phyloP scores from a whole-genome alignment of 2,797 vertebrate genomes.

The Gephyroberyx darwinii region DNA sequence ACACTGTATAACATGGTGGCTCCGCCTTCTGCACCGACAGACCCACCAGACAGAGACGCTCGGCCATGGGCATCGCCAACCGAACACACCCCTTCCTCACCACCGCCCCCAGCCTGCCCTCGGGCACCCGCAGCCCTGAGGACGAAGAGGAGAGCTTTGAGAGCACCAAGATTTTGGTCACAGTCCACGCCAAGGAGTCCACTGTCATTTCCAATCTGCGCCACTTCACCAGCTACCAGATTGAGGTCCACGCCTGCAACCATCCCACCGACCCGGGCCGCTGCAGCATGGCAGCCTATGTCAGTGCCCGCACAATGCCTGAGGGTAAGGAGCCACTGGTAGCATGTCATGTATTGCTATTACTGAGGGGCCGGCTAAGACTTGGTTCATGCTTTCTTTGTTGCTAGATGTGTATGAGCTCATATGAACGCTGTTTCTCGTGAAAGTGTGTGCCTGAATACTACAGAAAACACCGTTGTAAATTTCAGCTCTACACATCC shows the following conservation, averaged over 20 bases:
- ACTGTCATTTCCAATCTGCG: constrained; percentile 91
- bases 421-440: too few species aligned
- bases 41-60: constrained; percentile 84
- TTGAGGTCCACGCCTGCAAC: constrained; percentile 96
- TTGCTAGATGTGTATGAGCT: too few species aligned
- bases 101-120: constrained; percentile 57
- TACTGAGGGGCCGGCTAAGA: not conserved
- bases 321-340: constrained; percentile 81
- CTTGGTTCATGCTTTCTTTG: too few species aligned
- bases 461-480: too few species aligned
- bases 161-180: constrained; percentile 72
- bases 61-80: constrained; percentile 84
- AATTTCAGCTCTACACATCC: too few species aligned
- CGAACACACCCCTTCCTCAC: constrained; percentile 77
- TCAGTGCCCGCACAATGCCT: constrained; percentile 95
- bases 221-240: constrained; percentile 96
- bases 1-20: not conserved
- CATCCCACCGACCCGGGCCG: constrained; percentile 78
- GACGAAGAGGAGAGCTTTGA: constrained; percentile 73
- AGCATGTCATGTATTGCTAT: not conserved
- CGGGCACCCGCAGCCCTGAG: constrained; percentile 57
- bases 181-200: constrained; percentile 86
- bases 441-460: too few species aligned
- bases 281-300: constrained; percentile 94
- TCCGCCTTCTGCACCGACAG: constrained; percentile 63